Percentiles rank a stretch among this genome's conserved stretches.
These are phyloP conservation scores for Poecile atricapillus DNA, from an alignment of 2,113 vertebrate genomes.

Conservation along the genomic window DNA sequence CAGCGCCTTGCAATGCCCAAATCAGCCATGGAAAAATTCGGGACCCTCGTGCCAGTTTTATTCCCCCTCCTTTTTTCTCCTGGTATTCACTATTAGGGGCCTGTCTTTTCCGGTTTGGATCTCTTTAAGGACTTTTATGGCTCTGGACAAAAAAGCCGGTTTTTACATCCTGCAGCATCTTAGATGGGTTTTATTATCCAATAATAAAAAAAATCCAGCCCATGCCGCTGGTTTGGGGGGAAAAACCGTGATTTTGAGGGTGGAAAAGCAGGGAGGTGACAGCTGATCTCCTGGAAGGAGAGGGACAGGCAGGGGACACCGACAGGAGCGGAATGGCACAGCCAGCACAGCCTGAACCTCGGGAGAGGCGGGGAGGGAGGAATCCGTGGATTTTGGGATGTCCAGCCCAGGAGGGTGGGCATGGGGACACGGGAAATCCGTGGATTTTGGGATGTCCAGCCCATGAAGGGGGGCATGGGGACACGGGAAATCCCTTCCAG, in stretches of 20 bases:
- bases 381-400: accelerated
- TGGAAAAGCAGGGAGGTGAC: neutral
- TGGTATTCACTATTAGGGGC: neutral
- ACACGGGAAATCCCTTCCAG: no score
- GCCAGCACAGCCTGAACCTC: neutral
- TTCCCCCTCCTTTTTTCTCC: neutral
- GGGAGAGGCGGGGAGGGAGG: neutral
- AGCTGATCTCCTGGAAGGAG: neutral
- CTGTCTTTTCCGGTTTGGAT: neutral
- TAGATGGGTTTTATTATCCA: neutral
- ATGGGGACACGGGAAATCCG: neutral
- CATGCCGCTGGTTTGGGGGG: neutral
- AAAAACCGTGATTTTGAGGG: neutral
- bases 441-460: no score
- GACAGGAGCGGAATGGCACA: neutral
- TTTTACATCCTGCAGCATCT: neutral
- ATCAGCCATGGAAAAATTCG: neutral
- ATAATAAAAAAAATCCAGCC: neutral
- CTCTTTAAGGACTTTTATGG: neutral
- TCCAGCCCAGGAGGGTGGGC: neutral
- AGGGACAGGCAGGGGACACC: neutral
- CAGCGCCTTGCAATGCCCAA: neutral
- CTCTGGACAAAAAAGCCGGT: neutral
- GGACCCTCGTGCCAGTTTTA: neutral
- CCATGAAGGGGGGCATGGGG: no score